A percentile compares a stretch with the other conserved stretches of the same genome.
Evolutionary conservation across 2,797 vertebrate genomes (phyloP).

Genomic region (Acrocephalus scirpaceus): DNA sequence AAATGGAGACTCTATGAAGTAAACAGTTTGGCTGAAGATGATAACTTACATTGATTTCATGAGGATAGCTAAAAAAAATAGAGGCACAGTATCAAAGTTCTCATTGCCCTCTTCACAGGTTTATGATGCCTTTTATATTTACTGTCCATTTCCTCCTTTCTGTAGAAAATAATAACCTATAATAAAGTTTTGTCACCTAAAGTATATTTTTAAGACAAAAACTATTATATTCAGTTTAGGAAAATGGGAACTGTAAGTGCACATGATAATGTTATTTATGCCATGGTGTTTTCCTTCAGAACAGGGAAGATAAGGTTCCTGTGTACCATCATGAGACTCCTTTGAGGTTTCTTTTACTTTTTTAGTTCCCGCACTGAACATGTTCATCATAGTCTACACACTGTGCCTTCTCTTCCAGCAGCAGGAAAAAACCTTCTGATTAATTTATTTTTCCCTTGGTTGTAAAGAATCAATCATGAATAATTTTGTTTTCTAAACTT

Average conservation of each 20-base stretch:
- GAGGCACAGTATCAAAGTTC: slow-evolving; percentile 15
- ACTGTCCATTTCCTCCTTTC: background rate
- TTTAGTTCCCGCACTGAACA: background rate
- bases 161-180: slow-evolving; percentile 22
- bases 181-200: slow-evolving; percentile 28
- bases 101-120: slow-evolving; percentile 25
- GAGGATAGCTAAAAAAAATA: slow-evolving; percentile 13
- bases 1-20: slow-evolving; percentile 24
- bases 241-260: background rate
- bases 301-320: background rate
- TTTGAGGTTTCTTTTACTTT: background rate
- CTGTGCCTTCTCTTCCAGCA: background rate
- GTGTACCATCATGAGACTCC: background rate
- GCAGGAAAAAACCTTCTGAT: background rate
- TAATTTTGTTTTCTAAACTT: background rate
- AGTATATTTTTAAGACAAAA: slow-evolving; percentile 46
- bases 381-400: background rate
- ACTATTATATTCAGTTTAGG: background rate
- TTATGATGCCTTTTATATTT: slow-evolving; percentile 31
- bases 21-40: slow-evolving; percentile 29
- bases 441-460: background rate
- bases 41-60: slow-evolving; percentile 38
- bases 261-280: background rate
- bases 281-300: background rate
- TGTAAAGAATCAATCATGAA: background rate